Percentiles rank a stretch among this genome's conserved stretches.
Conservation (phyloP, 2,113 vertebrate species). For the Sialia sialis region DNA sequence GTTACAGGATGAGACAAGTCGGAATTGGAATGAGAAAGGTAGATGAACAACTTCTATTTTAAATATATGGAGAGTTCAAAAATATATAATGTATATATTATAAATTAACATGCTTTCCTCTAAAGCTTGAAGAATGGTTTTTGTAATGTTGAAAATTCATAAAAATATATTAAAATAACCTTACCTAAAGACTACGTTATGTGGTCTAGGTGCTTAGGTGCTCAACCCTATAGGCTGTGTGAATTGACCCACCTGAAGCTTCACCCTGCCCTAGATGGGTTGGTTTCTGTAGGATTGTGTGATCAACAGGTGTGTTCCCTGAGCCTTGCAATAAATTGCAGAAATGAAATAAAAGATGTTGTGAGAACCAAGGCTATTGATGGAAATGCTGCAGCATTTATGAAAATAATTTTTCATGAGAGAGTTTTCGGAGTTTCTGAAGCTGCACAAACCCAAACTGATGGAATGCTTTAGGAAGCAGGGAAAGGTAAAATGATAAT, state of each 20-base stretch:
- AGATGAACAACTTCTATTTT: neutral
- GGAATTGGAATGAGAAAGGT: neutral
- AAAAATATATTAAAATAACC: neutral
- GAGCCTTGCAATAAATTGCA: neutral
- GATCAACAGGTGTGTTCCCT: rapidly evolving
- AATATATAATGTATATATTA: neutral
- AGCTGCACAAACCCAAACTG: too few relatives aligned
- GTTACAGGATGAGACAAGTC: slow-evolving; percentile 27
- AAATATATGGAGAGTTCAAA: neutral
- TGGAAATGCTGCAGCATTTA: too few relatives aligned
- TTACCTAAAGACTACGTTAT: neutral
- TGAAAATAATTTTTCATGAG: too few relatives aligned
- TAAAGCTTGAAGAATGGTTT: neutral
- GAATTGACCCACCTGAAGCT: neutral
- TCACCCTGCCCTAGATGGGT: neutral
- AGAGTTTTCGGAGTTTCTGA: too few relatives aligned
- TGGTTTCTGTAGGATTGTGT: neutral
- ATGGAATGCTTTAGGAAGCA: too few relatives aligned
- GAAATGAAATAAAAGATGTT: neutral
- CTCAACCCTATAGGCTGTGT: rapidly evolving
- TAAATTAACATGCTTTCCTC: neutral
- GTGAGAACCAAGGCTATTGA: neutral
- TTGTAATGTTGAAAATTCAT: neutral
- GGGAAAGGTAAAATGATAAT: too few relatives aligned
- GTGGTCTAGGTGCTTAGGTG: neutral